Evolutionary conservation across 2,888 invertebrate species (phyloP).

Genomic region (Dynastes tityus): DNA sequence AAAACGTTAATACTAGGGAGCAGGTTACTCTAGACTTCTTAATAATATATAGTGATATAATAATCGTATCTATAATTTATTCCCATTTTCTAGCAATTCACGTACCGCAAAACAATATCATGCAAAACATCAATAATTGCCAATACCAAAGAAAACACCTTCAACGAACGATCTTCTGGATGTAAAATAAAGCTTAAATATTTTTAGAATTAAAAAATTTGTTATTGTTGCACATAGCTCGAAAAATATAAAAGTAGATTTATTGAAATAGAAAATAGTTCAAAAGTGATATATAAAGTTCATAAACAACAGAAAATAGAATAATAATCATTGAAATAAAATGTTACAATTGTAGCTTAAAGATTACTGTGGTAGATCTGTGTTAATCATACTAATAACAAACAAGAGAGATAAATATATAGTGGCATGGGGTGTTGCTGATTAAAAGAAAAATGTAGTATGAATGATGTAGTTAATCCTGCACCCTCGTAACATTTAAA

Average conservation of each 20-base stretch:
- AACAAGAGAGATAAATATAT: constrained; percentile 34
- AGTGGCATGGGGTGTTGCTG: constrained; percentile 34
- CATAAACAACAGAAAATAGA: constrained; percentile 29
- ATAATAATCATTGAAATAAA: constrained; percentile 17
- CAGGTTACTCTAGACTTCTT: no score
- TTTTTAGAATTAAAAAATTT: constrained; percentile 32
- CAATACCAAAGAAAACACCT: constrained; percentile 37
- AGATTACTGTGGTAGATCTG: constrained; percentile 28
- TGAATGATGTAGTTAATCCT: constrained; percentile 30
- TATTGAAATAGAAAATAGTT: constrained; percentile 39
- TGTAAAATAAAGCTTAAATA: constrained; percentile 38
- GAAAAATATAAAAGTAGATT: constrained; percentile 47
- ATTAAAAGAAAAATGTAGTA: constrained; percentile 37
- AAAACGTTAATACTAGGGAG: not conserved
- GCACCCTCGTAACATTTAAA: constrained; percentile 43
- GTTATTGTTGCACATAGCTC: constrained; percentile 46
- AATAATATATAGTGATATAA: no score
- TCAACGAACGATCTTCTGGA: constrained; percentile 33
- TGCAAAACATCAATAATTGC: constrained; percentile 35
- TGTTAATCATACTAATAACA: constrained; percentile 20
- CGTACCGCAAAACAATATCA: not conserved
- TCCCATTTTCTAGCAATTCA: constrained; percentile 23
- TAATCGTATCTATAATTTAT: not conserved
- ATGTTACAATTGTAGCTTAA: constrained; percentile 2
- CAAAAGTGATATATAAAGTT: constrained; percentile 30